Base-by-base conservation (phyloP, 2,888 invertebrate genomes). In the Camponotus fellah region DNA sequence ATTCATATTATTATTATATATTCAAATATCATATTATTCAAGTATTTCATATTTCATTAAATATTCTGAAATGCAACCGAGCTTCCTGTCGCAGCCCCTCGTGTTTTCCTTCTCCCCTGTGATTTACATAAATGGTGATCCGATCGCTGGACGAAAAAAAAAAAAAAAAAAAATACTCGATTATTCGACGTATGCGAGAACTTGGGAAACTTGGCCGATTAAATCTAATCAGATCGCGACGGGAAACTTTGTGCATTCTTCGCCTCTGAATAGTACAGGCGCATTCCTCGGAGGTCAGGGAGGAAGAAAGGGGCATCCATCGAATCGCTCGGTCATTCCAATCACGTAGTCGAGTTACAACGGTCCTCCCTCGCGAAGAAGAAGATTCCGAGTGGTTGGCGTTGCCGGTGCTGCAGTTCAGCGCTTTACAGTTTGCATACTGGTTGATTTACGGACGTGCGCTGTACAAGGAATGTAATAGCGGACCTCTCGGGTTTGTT, bases 271-370 rank as follows among this genome's bases (percentile, higher is more conserved):
- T 68, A 56, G 53, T 68, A 12, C 9, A 40, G n/a, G 56, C 58
- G 66, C 58, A 77, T 80, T 80, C 71, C 62, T 60, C 37, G n/a
- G 34, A 71, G 71, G 69, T 79, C 69, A 58, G 53, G 82, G 53
- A 12, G 46, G 6, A 43, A 10, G 9, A 40, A 6, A 8, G 43
- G 43, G 2, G 10, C 12, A 62, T 64, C 26, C 26, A 37, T 37
- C 58, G 80, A 17, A 64, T 37, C 21, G 34, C 12, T 81, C 60
- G 53, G 69, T 66, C 62, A 85, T 84, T 87, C 85, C 37, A 62
- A 85, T 84, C 87, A 88, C 87, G 88, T 83, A 84, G 58, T 26
- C 66, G 53, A 69, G 82, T 82, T 76, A 87, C 83, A 75, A 46
- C 69, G 58, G 17, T n/a, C 49, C 8, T 58, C 58, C 37, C 8